These are phyloP conservation scores for Frankliniella intonsa DNA, from an alignment of 2,888 invertebrate genomes.

Conservation along the genomic window DNA sequence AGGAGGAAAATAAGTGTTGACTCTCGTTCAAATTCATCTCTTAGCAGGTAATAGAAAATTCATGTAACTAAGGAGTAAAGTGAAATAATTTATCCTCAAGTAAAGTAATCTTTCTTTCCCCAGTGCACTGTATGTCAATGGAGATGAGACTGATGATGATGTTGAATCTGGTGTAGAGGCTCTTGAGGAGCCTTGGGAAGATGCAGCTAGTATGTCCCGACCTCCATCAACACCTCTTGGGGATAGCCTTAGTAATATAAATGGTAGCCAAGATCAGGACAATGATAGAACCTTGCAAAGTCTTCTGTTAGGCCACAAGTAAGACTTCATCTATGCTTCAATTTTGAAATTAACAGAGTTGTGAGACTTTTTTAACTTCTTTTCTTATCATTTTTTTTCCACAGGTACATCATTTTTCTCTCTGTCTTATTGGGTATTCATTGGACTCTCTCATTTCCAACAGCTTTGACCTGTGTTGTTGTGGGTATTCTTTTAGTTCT, in stretches of 20 bases:
- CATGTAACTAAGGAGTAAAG: background rate
- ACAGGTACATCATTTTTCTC: background rate
- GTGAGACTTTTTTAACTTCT: background rate
- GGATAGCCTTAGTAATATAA: background rate
- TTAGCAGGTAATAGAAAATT: background rate
- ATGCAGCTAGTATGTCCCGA: constrained; percentile 37
- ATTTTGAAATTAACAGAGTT: background rate
- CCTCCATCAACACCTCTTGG: background rate
- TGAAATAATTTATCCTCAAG: constrained; percentile 42
- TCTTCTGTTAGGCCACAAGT: background rate
- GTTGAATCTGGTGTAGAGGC: constrained; percentile 55
- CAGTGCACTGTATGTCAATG: constrained; percentile 50
- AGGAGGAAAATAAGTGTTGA: constrained; percentile 13
- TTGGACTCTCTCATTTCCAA: background rate
- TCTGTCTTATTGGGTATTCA: background rate
- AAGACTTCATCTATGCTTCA: constrained; percentile 21
- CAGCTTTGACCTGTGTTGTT: background rate
- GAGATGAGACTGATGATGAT: constrained; percentile 42
- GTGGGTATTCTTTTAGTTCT: background rate
- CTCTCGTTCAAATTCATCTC: background rate
- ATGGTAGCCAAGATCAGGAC: background rate
- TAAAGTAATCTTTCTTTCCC: constrained; percentile 39
- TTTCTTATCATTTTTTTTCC: background rate
- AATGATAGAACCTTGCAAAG: background rate
- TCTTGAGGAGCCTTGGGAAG: constrained; percentile 44